Evolutionary conservation across 2,113 vertebrate genomes (phyloP), one percentile per base, ranked within the genome.

Genomic region (Desmodus rotundus): DNA sequence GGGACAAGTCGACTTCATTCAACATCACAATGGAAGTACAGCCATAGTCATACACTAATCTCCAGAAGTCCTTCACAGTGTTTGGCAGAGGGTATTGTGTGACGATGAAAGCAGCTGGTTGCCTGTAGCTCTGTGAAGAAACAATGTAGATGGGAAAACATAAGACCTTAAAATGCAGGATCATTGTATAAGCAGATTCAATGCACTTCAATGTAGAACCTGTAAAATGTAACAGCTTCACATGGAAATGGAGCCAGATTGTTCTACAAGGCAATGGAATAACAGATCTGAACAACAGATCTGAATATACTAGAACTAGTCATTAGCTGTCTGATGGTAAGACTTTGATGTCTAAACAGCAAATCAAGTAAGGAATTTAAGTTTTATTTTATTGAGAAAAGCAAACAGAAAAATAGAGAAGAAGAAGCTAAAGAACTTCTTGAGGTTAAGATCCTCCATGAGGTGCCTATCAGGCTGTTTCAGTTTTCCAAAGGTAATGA

Each of bases 61-160:
- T 99, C 99, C 99, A 99, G 97, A 99, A 99, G 97, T 99, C 99
- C 98, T 99, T 99, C 97, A 99, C 99, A 38, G 99, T 99, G 98
- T 99, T 99, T 84, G 99, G 99, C 98, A 99, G 98, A 77, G 99
- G 99, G 98, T 99, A 99, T 82, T 99, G 99, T 19, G 99, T 99
- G 98, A 99, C 99, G 1, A 99, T 99, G 98, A 99, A 99, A 14
- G 99, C 99, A 54, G 99, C 99, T 16, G 99, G 99, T 94, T 99
- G 99, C 97, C 99, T 99, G 98, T 99, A 99, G 98, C 99, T 99
- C 99, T 99, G 98, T 87, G 96, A 97, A 97, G 47, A 96, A 87
- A 98, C 91, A 95, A 0, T 19, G 68, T 24, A 85, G 85, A 85
- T 65, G 84, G 65, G 89, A 97, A 95, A 97, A 94, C 54, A 56